Evolutionary conservation across 2,888 invertebrate species (phyloP).

Genomic region (Idaea dimidiata): DNA sequence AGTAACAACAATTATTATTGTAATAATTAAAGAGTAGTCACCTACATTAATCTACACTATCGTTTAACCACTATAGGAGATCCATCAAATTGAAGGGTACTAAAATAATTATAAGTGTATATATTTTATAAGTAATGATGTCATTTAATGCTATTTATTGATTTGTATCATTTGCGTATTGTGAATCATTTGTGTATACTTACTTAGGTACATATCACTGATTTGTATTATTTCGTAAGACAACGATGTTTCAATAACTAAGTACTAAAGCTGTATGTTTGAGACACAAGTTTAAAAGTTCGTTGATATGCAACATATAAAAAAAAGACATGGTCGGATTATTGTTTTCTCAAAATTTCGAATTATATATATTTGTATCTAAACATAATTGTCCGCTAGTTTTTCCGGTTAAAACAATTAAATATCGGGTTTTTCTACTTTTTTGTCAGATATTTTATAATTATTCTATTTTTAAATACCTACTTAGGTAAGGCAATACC

Average conservation of each 20-base stretch:
- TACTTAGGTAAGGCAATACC: too few species aligned
- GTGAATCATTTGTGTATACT: constrained; percentile 75
- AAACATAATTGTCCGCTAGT: too few species aligned
- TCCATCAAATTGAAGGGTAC: constrained; percentile 78
- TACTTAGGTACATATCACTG: constrained; percentile 79
- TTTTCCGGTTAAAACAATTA: too few species aligned
- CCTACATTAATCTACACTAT: constrained; percentile 51
- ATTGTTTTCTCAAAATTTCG: too few species aligned
- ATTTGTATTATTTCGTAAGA: constrained; percentile 65
- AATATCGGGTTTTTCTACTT: too few species aligned
- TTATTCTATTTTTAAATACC: too few species aligned
- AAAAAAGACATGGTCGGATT: too few species aligned
- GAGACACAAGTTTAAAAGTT: constrained; percentile 24
- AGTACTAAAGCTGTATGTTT: constrained; percentile 31
- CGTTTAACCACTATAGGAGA: constrained; percentile 66
- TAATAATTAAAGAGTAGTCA: constrained; percentile 61
- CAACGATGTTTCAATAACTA: constrained; percentile 47
- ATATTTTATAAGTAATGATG: constrained; percentile 62
- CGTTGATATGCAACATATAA: too few species aligned
- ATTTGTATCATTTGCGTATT: constrained; percentile 71
- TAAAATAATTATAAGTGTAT: constrained; percentile 76
- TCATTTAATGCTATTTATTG: constrained; percentile 76
- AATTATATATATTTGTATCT: too few species aligned
- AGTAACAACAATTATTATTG: constrained; percentile 52
- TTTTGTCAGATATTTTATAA: too few species aligned